Evolutionary conservation across 2,888 invertebrate species (phyloP).

Genomic region (Parochlus steinenii): DNA sequence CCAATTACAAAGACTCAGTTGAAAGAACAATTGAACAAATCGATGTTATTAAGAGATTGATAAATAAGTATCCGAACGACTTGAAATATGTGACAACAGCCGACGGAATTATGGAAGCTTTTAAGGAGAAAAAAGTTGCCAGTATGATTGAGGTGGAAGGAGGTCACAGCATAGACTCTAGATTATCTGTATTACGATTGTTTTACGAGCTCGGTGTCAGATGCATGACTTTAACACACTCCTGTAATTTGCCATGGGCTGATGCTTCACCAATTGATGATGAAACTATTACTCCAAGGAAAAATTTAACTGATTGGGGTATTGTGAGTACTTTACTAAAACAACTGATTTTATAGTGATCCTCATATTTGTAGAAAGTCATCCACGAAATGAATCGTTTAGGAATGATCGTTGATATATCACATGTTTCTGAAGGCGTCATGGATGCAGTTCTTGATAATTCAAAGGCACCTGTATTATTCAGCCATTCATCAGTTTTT

Average conservation of each 20-base stretch:
- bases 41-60: slow-evolving; percentile 39
- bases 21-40: slow-evolving; percentile 40
- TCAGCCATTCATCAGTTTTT: slow-evolving; percentile 42
- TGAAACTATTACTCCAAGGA: slow-evolving; percentile 2
- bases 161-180: slow-evolving; percentile 42
- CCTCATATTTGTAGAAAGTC: too few relatives aligned
- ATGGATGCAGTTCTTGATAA: slow-evolving; percentile 36
- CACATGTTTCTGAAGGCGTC: slow-evolving; percentile 39
- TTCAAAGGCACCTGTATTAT: slow-evolving; percentile 40
- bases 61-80: slow-evolving; percentile 28
- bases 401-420: slow-evolving; percentile 44
- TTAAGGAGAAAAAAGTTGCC: slow-evolving; percentile 34
- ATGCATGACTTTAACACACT: slow-evolving; percentile 43
- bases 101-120: slow-evolving; percentile 30
- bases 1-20: slow-evolving; percentile 38
- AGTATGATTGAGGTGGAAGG: slow-evolving; percentile 43
- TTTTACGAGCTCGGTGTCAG: slow-evolving; percentile 41
- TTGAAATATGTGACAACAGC: slow-evolving; percentile 27
- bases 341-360: too few relatives aligned
- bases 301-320: slow-evolving; percentile 13
- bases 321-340: too few relatives aligned
- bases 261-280: slow-evolving; percentile 13
- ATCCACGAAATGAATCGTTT: slow-evolving; percentile 45
- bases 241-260: slow-evolving; percentile 42
- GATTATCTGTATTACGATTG: slow-evolving; percentile 35